phyloP scores from a whole-genome alignment of 2,113 vertebrate species.

The Bostrychus sinensis region DNA sequence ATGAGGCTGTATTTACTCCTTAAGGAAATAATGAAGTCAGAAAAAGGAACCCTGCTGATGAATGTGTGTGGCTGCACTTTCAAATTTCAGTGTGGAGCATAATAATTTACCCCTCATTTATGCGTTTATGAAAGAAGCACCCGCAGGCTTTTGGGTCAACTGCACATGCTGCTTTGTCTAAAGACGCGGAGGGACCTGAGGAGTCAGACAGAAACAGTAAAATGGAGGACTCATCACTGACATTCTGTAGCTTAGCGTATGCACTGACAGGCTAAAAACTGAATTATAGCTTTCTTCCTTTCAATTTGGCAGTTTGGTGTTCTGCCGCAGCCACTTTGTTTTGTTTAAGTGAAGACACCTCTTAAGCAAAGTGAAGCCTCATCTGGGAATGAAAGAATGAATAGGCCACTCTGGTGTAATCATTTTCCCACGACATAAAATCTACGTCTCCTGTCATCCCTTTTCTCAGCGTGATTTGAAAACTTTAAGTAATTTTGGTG shows the following conservation, averaged over 20 bases:
- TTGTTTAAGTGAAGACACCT: constrained; percentile 56
- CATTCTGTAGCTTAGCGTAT: constrained; percentile 68
- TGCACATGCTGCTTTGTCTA: constrained; percentile 44
- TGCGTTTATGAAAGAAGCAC: constrained; percentile 69
- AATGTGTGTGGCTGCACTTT: constrained; percentile 56
- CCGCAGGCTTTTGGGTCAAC: constrained; percentile 33
- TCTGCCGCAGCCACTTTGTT: constrained; percentile 51
- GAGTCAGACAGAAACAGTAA: constrained; percentile 52
- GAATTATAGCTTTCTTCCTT: constrained; percentile 72
- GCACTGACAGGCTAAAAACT: constrained; percentile 70
- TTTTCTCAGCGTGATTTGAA: constrained; percentile 39
- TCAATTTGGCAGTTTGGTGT: constrained; percentile 61
- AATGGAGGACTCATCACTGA: constrained; percentile 65
- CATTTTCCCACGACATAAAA: constrained; percentile 53
- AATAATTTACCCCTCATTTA: constrained; percentile 75
- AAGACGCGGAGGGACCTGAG: constrained; percentile 41
- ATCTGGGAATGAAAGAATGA: constrained; percentile 46
- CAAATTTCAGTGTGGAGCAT: constrained; percentile 59
- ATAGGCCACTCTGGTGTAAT: constrained; percentile 52
- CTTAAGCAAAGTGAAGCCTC: constrained; percentile 54
- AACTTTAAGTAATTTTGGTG: constrained; percentile 30
- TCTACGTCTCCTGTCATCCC: constrained; percentile 24
- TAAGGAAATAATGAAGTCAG: constrained; percentile 60
- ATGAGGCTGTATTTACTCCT: constrained; percentile 39
- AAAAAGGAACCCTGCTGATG: constrained; percentile 55